Base-by-base conservation (phyloP, 2,888 invertebrate species). In the Chaitophorus viminalis region DNA sequence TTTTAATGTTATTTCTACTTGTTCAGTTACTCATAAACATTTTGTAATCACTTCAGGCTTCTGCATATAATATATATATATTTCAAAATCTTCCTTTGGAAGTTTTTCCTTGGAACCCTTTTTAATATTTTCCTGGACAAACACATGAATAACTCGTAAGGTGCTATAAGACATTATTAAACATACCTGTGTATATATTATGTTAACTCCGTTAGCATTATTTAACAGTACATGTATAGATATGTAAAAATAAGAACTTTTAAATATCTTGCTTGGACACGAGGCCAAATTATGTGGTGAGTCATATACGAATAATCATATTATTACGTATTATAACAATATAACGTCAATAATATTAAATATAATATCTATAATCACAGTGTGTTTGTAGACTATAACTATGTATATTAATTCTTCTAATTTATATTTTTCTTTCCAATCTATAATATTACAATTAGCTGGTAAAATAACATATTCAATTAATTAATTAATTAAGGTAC, bases 281-380 rank as follows among this genome's bases (percentile, higher is more conserved):
- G 33, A 54, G 74, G 54, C 82, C 72, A 54, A 74, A 74, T 74
- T 3, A n/a, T 74, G 25, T n/a, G 72, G 54, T 54, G 82, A 70
- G 70, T 70, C 82, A 72, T n/a, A 46, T 14, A 6, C 25, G 18
- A 72, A 39, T 81, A 81, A 81, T 81, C 3, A 29, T 2, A 46
- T 46, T 46, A 46, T 46, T 14, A 46, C 46, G 46, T 14, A 11
- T n/a, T n/a, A n/a, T n/a, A n/a, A n/a, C n/a, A n/a, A n/a, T n/a
- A n/a, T n/a, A n/a, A n/a, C n/a, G n/a, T n/a, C n/a, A n/a, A n/a
- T n/a, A n/a, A n/a, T 11, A 46, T 79, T 18, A 60, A 6, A 6
- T 60, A 21, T 79, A 46, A 39, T 68, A 68, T n/a, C 36, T 68
- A 78, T 25, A 6, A 6, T 60, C 2, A 25, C 25, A 25, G 46